Base-by-base conservation (phyloP, 2,888 invertebrate genomes). In the Callyntrura guangdongensis region DNA sequence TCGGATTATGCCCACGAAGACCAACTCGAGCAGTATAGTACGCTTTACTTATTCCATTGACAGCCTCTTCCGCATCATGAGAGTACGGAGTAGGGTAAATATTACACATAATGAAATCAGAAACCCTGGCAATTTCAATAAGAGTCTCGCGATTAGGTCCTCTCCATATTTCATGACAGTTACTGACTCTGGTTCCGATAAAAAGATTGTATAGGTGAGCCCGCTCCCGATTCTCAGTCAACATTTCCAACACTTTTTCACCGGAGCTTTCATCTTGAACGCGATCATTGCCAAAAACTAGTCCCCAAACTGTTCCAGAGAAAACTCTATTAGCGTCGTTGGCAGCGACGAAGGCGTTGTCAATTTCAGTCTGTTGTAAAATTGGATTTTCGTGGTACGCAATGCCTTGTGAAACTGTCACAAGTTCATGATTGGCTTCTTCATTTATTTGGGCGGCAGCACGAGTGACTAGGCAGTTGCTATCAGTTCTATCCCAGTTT, bases 71-170 rank as follows among this genome's bases (percentile, higher is more conserved):
- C 0, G 92, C 91, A 20, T 90, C 79, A 77, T 90, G 81, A 11
- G 93, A 88, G 36, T 91, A 74, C 0, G 56, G 25, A 8, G 83
- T 86, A 47, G 94, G 92, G 49, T 93, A 94, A 0, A 94, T 56
- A 81, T 94, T 94, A 64, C 94, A 94, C 91, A 92, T 93, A 45
- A 94, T 93, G 79, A 92, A 94, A 67, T 94, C 92, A 5, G 93
- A 93, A 11, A 69, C 88, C 22, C 81, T 81, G 4, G 91, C 92
- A 36, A 94, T 92, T 49, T 90, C 79, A 25, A 61, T 74, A 6
- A 94, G 83, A 56, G 91, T 88, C 4, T 81, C 74, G 20, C 90
- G 72, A 27, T 92, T 88, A 5, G 91, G 87, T 67, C 93, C 93
- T 9, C 89, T 90, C 83, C 85, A 92, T n/a, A 92, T 91, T 20